These are phyloP conservation scores for Theretra japonica DNA, from an alignment of 2,888 invertebrate genomes.

Conservation along the genomic window DNA sequence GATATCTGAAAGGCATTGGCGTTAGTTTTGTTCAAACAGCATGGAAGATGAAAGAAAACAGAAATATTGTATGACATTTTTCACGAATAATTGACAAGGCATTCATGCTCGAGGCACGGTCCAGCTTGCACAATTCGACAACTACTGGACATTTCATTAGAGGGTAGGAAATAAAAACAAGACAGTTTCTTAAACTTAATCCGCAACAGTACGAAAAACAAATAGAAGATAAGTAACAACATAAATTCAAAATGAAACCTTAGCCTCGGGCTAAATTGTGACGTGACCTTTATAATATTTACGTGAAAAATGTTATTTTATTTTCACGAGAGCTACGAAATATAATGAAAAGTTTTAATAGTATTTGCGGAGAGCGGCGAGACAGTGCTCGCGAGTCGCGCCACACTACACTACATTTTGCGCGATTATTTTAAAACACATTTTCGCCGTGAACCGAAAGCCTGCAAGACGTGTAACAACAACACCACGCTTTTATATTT, in stretches of 20 bases:
- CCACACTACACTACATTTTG: background rate
- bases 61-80: no score
- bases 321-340: constrained; percentile 6
- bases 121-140: no score
- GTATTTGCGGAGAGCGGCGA: background rate
- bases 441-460: background rate
- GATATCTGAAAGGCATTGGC: no score
- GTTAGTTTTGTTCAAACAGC: no score
- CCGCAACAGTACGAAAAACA: background rate
- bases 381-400: background rate
- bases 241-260: constrained; percentile 2
- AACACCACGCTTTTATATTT: background rate
- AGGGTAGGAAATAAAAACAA: background rate
- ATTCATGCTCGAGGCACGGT: no score
- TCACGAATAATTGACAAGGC: no score
- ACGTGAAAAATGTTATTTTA: constrained; percentile 15
- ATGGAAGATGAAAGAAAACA: no score
- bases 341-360: constrained; percentile 25
- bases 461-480: background rate
- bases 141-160: no score
- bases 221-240: background rate
- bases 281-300: constrained; percentile 4
- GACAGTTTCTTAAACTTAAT: background rate
- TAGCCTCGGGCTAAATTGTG: background rate
- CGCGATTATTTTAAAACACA: background rate